Evolutionary conservation across 35 echinoderm and acorn worm genomes (phyloP), one percentile per base, ranked within the genome.

Genomic region (Heliocidaris tuberculata): DNA sequence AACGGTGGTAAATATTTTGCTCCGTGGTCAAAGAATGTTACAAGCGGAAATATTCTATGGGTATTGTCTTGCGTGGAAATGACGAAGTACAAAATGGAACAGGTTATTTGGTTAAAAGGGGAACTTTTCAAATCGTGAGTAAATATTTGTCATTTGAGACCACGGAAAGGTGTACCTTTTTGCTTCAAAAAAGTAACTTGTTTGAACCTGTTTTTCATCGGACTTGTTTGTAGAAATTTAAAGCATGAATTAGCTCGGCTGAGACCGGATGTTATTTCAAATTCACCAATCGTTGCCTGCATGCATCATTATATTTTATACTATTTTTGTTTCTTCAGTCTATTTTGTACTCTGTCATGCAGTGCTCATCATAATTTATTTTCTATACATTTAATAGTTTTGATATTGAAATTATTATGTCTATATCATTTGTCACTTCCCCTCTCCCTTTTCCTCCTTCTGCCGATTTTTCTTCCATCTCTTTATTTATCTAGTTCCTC

Each of bases 61-160:
- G 7, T 15, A 56, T 56, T 56, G 7, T 56, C 8, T 15, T 56
- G 52, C 52, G 52, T 56, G 65, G 21, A 78, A 78, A 78, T n/a
- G 65, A 78, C 65, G 65, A 78, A 17, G 65, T 78, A 78, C 27
- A 78, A 78, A 78, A 17, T 78, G 21, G 65, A 78, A 78, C 65
- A 78, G 65, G 65, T 78, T 78, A 78, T 78, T 78, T 78, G 65
- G 21, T 78, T 27, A 78, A 78, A 78, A 4, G 65, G 65, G 65
- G 65, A n/a, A 78, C 65, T 78, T 78, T 78, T 78, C 7, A 78
- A 78, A 78, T 78, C 6, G 65, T 78, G 65, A 78, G 65, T 78
- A 78, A 78, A 78, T 78, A 78, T 78, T 78, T 78, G 65, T 78
- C 65, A 78, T 78, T 78, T 78, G 21, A n/a, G 21, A 78, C 65